These are phyloP conservation scores for Clarias platycephalus DNA, from an alignment of 2,797 vertebrate genomes.

Conservation along the genomic window DNA sequence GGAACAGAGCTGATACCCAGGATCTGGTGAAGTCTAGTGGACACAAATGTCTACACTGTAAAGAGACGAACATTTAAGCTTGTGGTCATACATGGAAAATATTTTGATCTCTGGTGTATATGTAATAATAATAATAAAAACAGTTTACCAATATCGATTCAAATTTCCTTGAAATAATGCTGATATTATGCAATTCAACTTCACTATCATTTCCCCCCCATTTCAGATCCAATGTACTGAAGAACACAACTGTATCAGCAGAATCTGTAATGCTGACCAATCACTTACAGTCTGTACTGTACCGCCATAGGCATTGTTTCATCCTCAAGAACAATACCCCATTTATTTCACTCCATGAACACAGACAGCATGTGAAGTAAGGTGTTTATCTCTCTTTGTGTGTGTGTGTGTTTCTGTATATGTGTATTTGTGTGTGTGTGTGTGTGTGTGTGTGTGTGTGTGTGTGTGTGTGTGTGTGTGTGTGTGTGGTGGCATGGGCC, in stretches of 20 bases:
- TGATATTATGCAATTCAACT: background rate
- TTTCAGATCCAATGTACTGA: slow-evolving; percentile 15
- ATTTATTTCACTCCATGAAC: slow-evolving; percentile 71
- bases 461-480: slow-evolving; percentile 35
- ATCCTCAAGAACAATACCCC: slow-evolving; percentile 69
- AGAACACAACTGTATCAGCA: slow-evolving; percentile 30
- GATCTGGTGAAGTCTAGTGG: background rate
- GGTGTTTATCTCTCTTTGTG: slow-evolving; percentile 55
- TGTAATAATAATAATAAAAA: background rate
- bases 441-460: slow-evolving; percentile 56
- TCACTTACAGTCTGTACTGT: slow-evolving; percentile 15
- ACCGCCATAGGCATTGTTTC: slow-evolving; percentile 56
- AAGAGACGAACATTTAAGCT: background rate
- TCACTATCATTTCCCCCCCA: background rate
- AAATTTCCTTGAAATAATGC: slow-evolving; percentile 13
- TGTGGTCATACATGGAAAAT: background rate
- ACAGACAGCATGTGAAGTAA: slow-evolving; percentile 71
- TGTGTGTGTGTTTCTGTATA: slow-evolving; percentile 59
- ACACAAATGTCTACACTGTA: background rate
- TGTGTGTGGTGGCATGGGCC: slow-evolving; percentile 54
- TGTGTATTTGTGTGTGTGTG: slow-evolving; percentile 30
- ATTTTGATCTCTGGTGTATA: background rate
- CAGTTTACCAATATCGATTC: background rate
- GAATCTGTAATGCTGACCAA: slow-evolving; percentile 4
- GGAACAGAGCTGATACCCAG: background rate